Conservation (phyloP, 2,113 vertebrate genomes). For the Poeciliopsis prolifica region DNA sequence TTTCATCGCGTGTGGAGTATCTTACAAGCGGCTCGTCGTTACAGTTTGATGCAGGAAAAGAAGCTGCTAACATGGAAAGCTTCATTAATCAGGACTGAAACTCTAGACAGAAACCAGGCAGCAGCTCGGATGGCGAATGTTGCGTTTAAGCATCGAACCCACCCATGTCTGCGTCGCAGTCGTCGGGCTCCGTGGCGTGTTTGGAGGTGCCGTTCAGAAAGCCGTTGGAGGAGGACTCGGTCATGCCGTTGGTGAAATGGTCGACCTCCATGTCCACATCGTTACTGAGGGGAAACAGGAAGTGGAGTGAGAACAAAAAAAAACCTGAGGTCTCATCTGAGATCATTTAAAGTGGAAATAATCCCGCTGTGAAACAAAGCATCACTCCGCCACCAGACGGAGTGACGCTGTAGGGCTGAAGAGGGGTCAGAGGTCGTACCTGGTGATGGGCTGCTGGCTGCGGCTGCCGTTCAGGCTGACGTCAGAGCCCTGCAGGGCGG, state of each 20-base stretch:
- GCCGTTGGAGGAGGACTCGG: slow-evolving; percentile 95
- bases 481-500: slow-evolving; percentile 85
- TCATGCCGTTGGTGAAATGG: slow-evolving; percentile 96
- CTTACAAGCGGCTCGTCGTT: background rate
- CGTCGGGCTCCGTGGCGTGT: slow-evolving; percentile 90
- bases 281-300: slow-evolving; percentile 72
- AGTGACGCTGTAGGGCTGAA: no score
- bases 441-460: slow-evolving; percentile 87
- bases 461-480: slow-evolving; percentile 92
- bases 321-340: no score
- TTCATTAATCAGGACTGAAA: background rate
- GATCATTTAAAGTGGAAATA: no score
- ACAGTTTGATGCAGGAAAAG: background rate
- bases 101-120: background rate
- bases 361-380: no score
- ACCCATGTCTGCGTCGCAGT: slow-evolving; percentile 99
- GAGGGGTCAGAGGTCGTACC: slow-evolving; percentile 69
- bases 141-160: background rate
- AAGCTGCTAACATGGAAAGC: background rate
- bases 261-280: slow-evolving; percentile 99
- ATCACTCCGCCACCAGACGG: no score
- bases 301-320: background rate
- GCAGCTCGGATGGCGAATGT: background rate
- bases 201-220: slow-evolving; percentile 98
- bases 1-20: background rate